Percentiles rank a stretch among this genome's conserved stretches.
These are phyloP conservation scores for Rhagologus leucostigma DNA, from an alignment of 2,113 vertebrate genomes.

Conservation along the genomic window DNA sequence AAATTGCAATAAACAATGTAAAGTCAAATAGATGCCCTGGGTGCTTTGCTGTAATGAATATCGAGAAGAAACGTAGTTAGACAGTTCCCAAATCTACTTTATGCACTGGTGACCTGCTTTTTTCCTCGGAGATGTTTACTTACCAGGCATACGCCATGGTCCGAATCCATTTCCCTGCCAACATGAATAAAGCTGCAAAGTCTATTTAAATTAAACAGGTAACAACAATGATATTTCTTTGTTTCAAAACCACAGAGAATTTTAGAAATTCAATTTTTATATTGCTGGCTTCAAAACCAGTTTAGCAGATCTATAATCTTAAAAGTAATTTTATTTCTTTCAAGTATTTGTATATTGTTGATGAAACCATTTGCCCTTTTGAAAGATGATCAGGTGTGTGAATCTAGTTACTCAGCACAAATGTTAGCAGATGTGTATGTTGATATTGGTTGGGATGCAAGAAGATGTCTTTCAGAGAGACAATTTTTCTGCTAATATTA, in stretches of 20 bases:
- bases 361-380: constrained; percentile 23
- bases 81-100: neutral
- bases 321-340: neutral
- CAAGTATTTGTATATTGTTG: neutral
- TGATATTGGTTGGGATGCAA: neutral
- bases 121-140: neutral
- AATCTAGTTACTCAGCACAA: neutral
- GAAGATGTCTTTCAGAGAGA: constrained; percentile 2
- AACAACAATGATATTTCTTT: neutral
- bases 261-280: neutral
- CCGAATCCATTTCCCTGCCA: neutral
- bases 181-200: neutral
- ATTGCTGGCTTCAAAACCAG: neutral
- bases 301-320: neutral
- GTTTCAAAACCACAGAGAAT: neutral
- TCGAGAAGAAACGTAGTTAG: neutral
- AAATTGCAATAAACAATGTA: neutral
- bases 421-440: neutral
- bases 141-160: neutral
- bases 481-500: constrained; percentile 26
- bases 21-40: neutral
- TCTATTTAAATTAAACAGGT: neutral
- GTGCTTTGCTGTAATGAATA: constrained; percentile 1
- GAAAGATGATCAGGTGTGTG: constrained; percentile 9
- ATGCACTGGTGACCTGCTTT: neutral